Base-by-base conservation (phyloP, 2,113 vertebrate species). In the Neodon shergylaensis region DNA sequence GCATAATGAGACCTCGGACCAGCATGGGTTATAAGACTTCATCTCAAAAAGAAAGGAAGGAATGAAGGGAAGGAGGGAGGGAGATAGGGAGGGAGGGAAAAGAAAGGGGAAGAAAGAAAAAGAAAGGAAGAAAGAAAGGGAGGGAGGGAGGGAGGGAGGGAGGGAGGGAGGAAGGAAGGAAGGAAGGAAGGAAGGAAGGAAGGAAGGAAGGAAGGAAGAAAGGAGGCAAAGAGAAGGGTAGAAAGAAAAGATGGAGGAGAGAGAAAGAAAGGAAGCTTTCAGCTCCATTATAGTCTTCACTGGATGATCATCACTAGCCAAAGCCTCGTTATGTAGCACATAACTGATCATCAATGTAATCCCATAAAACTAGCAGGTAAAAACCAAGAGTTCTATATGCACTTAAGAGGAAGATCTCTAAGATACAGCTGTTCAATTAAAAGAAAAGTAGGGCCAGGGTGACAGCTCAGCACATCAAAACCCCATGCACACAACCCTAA, bases 81-180 rank as follows among this genome's bases (percentile, higher is more conserved):
- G 17, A 73, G 19, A 4, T 7, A 17, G 36, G 7, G n/a, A 5
- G 7, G 7, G 21, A 14, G 7, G 7, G 36, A 31, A 5, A 66
- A 28, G 10, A 26, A 66, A 28, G 28, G 5, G 17, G 54, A 19
- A 19, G 61, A 63, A 63, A 24, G 61, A 65, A 26, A 28, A 28
- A 10, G 26, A 5, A 28, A 65, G 63, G 7, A 65, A 65, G 63
- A 11, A 13, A 52, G 49, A 2, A 2, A 52, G 49, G 12, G 2
- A 52, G 12, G 12, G 12, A 52, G 49, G 11, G 49, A 49, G 49
- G 49, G 12, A 52, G 33, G 16, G 33, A 73, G 8, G 39, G 16
- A 11, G 8, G 21, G 1, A 39, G n/a, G 0, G 17, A 73, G 19
- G 1, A 3, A 17, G 36, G 7, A 19, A 5, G 7, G 7, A 9